Percentiles rank a stretch among this genome's conserved stretches.
Evolutionary conservation across 1,140 invertebrate species (phyloP).

Genomic region (Cotesia chilonis): DNA sequence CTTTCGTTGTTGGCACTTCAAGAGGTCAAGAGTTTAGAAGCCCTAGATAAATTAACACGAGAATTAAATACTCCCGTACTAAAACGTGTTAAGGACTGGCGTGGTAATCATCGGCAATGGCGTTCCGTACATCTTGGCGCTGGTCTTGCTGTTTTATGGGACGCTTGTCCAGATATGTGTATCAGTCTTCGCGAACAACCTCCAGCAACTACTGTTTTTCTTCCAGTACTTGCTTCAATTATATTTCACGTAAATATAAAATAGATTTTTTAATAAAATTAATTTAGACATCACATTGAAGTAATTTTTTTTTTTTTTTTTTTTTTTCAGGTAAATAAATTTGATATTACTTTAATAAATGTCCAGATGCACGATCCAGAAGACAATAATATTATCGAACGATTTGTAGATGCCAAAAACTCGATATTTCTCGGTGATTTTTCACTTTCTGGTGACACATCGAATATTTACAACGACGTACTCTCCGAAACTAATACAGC

Average conservation of each 20-base stretch:
- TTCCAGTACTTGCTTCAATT: constrained; percentile 40
- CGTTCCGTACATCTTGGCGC: constrained; percentile 52
- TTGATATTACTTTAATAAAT: constrained; percentile 42
- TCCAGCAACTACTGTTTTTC: constrained; percentile 39
- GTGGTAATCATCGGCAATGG: constrained; percentile 73
- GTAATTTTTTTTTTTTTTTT: constrained; percentile 12
- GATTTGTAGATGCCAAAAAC: constrained; percentile 40
- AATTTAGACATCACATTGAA: not conserved
- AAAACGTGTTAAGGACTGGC: constrained; percentile 73
- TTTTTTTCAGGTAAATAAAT: constrained; percentile 41
- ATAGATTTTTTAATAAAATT: too few relatives aligned
- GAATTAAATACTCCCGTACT: constrained; percentile 77
- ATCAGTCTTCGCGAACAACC: constrained; percentile 41
- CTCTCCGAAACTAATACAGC: constrained; percentile 38
- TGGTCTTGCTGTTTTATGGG: constrained; percentile 45
- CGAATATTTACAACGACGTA: constrained; percentile 35
- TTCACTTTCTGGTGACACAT: constrained; percentile 33
- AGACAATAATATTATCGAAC: constrained; percentile 41
- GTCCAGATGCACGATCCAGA: constrained; percentile 38
- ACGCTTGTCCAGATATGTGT: constrained; percentile 34
- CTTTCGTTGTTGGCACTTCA: constrained; percentile 79
- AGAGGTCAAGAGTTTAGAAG: constrained; percentile 73
- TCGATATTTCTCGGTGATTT: constrained; percentile 44
- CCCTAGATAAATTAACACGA: constrained; percentile 75
- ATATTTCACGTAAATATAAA: constrained; percentile 39